Evolutionary conservation across 2,113 vertebrate species (phyloP).

Genomic region (Gambusia affinis): DNA sequence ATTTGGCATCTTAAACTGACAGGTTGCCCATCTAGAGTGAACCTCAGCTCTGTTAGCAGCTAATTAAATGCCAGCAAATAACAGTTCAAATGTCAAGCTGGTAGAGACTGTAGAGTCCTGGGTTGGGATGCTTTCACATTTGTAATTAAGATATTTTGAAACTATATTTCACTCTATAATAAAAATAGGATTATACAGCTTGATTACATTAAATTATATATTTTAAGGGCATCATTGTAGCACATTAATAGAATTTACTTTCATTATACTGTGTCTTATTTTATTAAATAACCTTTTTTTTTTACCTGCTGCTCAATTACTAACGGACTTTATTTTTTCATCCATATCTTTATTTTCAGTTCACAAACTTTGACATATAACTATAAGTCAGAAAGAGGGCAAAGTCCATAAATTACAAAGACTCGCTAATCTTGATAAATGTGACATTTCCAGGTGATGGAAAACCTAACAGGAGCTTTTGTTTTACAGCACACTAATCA

Average conservation of each 20-base stretch:
- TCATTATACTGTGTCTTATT: background rate
- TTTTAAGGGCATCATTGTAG: no score
- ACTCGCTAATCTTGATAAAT: slow-evolving; percentile 16
- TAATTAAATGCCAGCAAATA: slow-evolving; percentile 43
- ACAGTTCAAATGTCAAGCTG: slow-evolving; percentile 42
- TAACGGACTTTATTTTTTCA: background rate
- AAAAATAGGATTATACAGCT: no score
- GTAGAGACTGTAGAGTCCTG: slow-evolving; percentile 9
- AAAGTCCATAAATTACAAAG: slow-evolving; percentile 17
- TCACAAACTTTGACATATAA: background rate
- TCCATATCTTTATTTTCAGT: background rate
- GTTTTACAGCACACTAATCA: slow-evolving; percentile 37
- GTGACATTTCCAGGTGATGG: slow-evolving; percentile 55
- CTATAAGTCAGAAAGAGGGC: slow-evolving; percentile 41
- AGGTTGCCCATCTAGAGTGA: slow-evolving; percentile 7
- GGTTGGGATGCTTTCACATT: no score
- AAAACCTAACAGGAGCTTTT: slow-evolving; percentile 35
- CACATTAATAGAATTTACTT: no score
- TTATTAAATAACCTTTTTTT: background rate
- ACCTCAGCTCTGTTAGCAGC: slow-evolving; percentile 16
- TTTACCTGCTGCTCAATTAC: background rate
- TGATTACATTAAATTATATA: no score
- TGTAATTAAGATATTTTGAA: background rate
- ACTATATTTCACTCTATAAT: no score
- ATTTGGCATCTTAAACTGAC: slow-evolving; percentile 17